Evolutionary conservation across 2,113 vertebrate genomes (phyloP), one percentile per base, ranked within the genome.

Genomic region (Brachyhypopomus occidentalis): DNA sequence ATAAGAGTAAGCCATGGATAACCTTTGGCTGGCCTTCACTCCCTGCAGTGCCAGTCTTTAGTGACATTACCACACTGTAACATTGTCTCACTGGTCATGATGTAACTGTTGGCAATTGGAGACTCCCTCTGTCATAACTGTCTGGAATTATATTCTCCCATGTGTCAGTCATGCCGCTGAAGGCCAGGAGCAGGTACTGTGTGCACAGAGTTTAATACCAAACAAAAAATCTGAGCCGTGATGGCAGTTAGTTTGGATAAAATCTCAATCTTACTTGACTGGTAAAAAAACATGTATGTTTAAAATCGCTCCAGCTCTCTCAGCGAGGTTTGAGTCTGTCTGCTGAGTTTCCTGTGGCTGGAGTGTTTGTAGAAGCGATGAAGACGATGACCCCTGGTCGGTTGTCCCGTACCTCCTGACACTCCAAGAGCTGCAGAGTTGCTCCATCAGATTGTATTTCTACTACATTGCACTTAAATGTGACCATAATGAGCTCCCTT

Each of bases 401-500:
- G 2, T 22, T 7, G 34, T 70, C 34, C 34, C 2, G 12, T 70
- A 5, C 34, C 66, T 19, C 38, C 38, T 83, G 77, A 60, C 60
- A 14, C 45, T 52, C 14, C 12, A 14, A 52, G 45, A 14, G 74
- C 36, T 78, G 82, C 70, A 62, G 73, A 69, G 71, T 66, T 76
- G 25, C 58, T 2, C n/a, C 5, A 23, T 7, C 62, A 83, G 72
- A 25, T 89, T 86, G 63, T 75, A 85, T 91, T 90, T 90, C 88
- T 58, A 81, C 87, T 56, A 80, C 25, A 34, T 74, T 2, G 67
- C 86, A 82, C 36, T 86, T 86, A 84, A 91, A 12, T 14, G 58
- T 60, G 38, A 48, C 77, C 77, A 48, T 36, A 71, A 91, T 83
- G 8, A 75, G 76, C 89, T 90, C 5, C 1, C 2, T 14, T 2